Conservation (phyloP, 2,113 vertebrate genomes). For the Salvelinus alpinus region DNA sequence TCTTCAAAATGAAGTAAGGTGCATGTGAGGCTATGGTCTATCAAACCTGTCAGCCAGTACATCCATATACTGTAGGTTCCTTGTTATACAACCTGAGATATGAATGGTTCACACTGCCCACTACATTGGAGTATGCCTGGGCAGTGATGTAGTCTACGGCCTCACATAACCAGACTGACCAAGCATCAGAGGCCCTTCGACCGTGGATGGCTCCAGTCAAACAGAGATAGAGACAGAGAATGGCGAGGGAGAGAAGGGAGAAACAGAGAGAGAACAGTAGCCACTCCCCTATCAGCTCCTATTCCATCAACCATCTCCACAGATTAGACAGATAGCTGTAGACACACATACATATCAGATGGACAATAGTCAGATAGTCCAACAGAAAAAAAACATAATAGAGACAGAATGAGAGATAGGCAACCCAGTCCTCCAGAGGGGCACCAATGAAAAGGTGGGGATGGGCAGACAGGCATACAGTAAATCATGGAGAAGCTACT, state of each 20-base stretch:
- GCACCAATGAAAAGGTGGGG: neutral
- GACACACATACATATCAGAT: constrained; percentile 57
- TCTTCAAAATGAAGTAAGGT: constrained; percentile 25
- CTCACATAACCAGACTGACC: constrained; percentile 13
- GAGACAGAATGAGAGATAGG: constrained; percentile 41
- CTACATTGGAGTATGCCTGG: neutral
- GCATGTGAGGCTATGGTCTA: constrained; percentile 43
- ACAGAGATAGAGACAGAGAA: constrained; percentile 7
- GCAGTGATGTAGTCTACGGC: constrained; percentile 12
- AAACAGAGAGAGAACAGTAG: constrained; percentile 31
- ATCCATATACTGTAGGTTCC: constrained; percentile 30
- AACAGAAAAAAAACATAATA: constrained; percentile 64
- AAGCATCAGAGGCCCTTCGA: constrained; percentile 8
- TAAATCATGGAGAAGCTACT: constrained; percentile 57
- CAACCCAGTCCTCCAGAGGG: neutral
- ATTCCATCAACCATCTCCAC: constrained; percentile 50
- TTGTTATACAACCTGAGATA: constrained; percentile 51
- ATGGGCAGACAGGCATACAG: constrained; percentile 27
- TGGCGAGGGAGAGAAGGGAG: neutral
- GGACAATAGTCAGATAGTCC: constrained; percentile 62
- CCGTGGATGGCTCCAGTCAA: constrained; percentile 19
- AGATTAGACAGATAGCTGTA: constrained; percentile 26
- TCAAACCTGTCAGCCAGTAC: constrained; percentile 51
- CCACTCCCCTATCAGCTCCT: constrained; percentile 55
- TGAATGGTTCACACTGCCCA: constrained; percentile 23